Conservation (phyloP, 2,113 vertebrate species). For the Cavia aperea region DNA sequence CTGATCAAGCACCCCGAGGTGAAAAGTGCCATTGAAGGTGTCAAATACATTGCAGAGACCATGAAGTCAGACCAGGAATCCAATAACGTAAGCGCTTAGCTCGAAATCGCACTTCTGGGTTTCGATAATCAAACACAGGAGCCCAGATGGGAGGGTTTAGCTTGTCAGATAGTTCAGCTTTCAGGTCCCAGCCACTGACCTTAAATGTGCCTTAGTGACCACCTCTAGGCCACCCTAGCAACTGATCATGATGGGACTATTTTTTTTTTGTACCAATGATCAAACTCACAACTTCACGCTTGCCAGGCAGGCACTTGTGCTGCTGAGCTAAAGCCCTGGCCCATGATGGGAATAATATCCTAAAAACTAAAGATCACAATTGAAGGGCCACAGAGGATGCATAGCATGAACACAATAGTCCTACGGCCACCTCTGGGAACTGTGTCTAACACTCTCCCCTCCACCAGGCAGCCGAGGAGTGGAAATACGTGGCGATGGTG, state of each 20-base stretch:
- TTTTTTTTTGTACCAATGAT: no score
- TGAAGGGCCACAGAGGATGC: not conserved
- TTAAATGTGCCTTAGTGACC: not conserved
- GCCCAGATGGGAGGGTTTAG: not conserved
- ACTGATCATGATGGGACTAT: not conserved
- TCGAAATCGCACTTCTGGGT: conserved; percentile 39
- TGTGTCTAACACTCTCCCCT: conserved; percentile 49
- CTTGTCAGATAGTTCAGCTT: not conserved
- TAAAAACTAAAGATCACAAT: not conserved
- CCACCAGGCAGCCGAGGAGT: conserved; percentile 92
- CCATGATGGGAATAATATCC: not conserved
- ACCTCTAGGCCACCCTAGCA: not conserved
- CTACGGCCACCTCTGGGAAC: not conserved
- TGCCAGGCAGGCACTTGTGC: no score
- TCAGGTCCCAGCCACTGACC: not conserved
- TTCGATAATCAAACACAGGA: not conserved
- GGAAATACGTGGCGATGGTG: conserved; percentile 99
- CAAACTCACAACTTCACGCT: no score
- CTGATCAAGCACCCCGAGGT: conserved; percentile 94
- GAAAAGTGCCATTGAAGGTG: conserved; percentile 92
- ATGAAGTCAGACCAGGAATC: conserved; percentile 97
- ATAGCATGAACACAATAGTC: not conserved
- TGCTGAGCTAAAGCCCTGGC: no score
- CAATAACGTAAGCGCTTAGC: conserved; percentile 83
- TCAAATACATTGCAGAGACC: conserved; percentile 97